A percentile compares a stretch with the other conserved stretches of the same genome.
phyloP scores from a whole-genome alignment of 2,113 vertebrate species.

The Toxostoma redivivum region DNA sequence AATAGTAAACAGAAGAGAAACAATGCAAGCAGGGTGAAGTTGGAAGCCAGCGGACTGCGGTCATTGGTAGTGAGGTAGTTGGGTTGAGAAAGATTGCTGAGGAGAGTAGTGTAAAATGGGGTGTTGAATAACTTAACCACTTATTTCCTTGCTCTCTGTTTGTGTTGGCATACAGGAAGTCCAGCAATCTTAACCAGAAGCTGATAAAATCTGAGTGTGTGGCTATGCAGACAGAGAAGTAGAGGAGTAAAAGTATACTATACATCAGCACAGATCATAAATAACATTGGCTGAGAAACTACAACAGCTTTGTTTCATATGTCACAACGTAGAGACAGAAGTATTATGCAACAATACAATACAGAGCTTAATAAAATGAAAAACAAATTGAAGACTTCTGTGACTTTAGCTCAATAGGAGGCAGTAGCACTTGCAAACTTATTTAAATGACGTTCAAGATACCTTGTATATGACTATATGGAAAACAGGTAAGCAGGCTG shows the following conservation, averaged over 20 bases:
- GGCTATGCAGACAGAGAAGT: not conserved
- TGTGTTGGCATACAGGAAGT: not conserved
- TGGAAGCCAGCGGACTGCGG: not conserved
- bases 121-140: constrained; percentile 8
- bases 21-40: not conserved
- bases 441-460: constrained; percentile 21
- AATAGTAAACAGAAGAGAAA: not conserved
- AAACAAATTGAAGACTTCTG: not conserved
- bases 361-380: not conserved
- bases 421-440: constrained; percentile 20
- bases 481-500: not conserved
- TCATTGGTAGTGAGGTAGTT: not conserved
- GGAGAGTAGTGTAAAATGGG: not conserved
- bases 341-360: not conserved
- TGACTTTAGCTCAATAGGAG: constrained; percentile 35
- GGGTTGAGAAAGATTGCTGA: not conserved
- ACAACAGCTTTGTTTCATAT: not conserved
- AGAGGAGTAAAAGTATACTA: not conserved
- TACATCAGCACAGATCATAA: not conserved
- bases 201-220: not conserved
- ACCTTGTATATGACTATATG: not conserved
- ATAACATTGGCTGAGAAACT: not conserved
- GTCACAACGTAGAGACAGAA: not conserved
- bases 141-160: constrained; percentile 10
- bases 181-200: not conserved